Evolutionary conservation across 2,888 invertebrate genomes (phyloP).

Genomic region (Archips crataeganus): DNA sequence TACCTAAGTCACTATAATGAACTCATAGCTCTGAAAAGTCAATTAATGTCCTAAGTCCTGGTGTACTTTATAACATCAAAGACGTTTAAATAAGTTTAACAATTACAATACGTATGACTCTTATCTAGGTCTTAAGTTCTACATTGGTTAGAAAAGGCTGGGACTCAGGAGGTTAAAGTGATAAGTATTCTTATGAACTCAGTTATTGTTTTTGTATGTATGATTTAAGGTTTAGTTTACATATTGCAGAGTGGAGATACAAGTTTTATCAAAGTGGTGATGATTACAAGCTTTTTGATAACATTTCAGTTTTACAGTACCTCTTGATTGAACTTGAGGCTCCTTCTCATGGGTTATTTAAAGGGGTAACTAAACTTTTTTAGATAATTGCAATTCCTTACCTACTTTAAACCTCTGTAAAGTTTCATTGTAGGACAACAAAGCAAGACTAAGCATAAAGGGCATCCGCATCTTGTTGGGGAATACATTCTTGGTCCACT

Average conservation of each 20-base stretch:
- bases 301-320: background rate
- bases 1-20: too few species aligned
- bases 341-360: background rate
- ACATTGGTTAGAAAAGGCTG: too few species aligned
- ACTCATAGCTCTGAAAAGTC: background rate
- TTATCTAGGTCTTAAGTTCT: too few species aligned
- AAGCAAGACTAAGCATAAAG: slow-evolving; percentile 89
- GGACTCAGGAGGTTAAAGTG: background rate
- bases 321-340: background rate
- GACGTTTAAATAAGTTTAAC: too few species aligned
- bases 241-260: too few species aligned
- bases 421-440: slow-evolving; percentile 89
- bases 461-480: slow-evolving; percentile 88
- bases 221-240: too few species aligned
- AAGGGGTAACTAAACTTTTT: background rate
- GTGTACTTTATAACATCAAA: too few species aligned
- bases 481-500: slow-evolving; percentile 90
- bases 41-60: background rate
- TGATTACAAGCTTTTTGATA: background rate
- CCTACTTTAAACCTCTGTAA: slow-evolving; percentile 91
- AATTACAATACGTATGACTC: too few species aligned
- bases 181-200: background rate
- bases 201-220: too few species aligned
- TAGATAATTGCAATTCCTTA: slow-evolving; percentile 52
- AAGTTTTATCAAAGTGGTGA: too few species aligned